These are phyloP conservation scores for Dicaeum eximium DNA, from an alignment of 2,113 vertebrate genomes.

Conservation along the genomic window DNA sequence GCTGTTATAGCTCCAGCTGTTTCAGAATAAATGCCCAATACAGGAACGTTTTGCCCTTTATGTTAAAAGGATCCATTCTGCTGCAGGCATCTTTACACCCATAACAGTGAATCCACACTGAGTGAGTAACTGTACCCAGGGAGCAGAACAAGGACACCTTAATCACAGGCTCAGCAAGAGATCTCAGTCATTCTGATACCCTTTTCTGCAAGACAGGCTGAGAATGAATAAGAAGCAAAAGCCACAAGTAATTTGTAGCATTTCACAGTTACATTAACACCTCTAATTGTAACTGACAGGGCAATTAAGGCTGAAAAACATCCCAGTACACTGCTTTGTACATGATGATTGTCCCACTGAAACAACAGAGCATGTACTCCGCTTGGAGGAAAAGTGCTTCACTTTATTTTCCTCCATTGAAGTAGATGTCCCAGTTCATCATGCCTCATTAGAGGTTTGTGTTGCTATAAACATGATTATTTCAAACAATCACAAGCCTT, in stretches of 20 bases:
- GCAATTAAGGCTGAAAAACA: slow-evolving; percentile 42
- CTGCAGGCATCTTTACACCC: background rate
- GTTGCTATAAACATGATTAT: background rate
- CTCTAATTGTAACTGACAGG: slow-evolving; percentile 59
- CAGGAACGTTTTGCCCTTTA: background rate
- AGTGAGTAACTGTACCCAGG: background rate
- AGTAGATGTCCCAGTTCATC: slow-evolving; percentile 7
- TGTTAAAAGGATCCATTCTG: background rate
- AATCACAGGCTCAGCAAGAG: slow-evolving; percentile 40
- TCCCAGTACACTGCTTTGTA: background rate
- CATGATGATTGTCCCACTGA: slow-evolving; percentile 16
- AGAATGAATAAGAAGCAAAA: slow-evolving; percentile 22
- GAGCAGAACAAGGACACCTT: background rate
- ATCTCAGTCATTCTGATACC: background rate
- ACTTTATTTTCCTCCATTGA: slow-evolving; percentile 21
- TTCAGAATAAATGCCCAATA: background rate
- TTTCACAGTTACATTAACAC: slow-evolving; percentile 57
- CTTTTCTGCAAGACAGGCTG: background rate
- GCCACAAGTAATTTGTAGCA: slow-evolving; percentile 39
- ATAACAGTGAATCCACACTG: background rate
- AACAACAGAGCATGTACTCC: slow-evolving; percentile 12
- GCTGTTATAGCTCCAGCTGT: background rate
- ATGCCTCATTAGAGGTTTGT: slow-evolving; percentile 26
- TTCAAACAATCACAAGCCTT: slow-evolving; percentile 14
- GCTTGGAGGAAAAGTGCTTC: background rate